Percentiles rank a stretch among this genome's conserved stretches.
These are phyloP conservation scores for Leucoraja ocellata DNA, from an alignment of 2,797 vertebrate genomes.

Conservation along the genomic window DNA sequence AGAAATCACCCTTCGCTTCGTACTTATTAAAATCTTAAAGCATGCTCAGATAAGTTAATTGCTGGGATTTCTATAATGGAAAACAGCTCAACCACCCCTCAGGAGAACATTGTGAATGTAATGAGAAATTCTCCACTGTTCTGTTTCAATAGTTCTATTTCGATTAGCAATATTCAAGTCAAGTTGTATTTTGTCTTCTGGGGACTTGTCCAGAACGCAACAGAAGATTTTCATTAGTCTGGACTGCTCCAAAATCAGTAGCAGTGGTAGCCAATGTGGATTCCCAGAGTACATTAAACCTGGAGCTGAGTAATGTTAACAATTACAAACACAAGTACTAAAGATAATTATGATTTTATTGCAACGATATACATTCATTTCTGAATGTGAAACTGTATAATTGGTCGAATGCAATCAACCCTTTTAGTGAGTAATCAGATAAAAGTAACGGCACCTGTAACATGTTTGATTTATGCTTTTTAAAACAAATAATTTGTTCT, in stretches of 20 bases:
- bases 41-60: neutral
- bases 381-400: slow-evolving; percentile 1
- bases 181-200: neutral
- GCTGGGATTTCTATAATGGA: neutral
- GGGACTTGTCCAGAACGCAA: neutral
- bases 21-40: neutral
- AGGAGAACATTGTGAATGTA: neutral
- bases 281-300: neutral
- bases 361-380: neutral
- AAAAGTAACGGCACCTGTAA: neutral
- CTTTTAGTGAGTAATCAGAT: neutral
- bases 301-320: neutral
- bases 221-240: neutral
- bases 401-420: neutral
- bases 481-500: too few relatives aligned
- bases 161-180: neutral
- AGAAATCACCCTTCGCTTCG: neutral
- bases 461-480: too few relatives aligned
- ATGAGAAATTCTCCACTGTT: neutral
- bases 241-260: neutral
- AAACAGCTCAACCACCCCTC: neutral
- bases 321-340: neutral
- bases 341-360: neutral
- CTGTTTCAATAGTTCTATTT: neutral
- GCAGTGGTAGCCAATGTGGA: neutral